A percentile compares a stretch with the other conserved stretches of the same genome.
Evolutionary conservation across 2,888 invertebrate species (phyloP).

Genomic region (Octodonta nipae): DNA sequence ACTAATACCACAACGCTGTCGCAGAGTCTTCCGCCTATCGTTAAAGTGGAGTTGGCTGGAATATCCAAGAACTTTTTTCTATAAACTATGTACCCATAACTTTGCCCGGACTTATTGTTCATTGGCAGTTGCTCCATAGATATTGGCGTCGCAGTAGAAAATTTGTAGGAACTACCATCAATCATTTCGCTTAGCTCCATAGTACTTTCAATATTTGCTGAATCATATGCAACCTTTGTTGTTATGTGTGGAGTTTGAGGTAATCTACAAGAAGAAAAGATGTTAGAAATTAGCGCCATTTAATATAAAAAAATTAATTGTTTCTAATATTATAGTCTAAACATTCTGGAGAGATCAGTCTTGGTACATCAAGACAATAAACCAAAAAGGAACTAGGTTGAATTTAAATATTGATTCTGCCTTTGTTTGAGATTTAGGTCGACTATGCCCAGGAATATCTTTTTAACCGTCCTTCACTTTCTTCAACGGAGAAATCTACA

Average conservation of each 20-base stretch:
- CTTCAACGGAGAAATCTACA: too few species aligned
- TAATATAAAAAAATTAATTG: too few species aligned
- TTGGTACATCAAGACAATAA: too few species aligned
- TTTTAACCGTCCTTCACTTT: too few species aligned
- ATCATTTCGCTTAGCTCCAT: conserved; percentile 15
- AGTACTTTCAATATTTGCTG: conserved; percentile 41
- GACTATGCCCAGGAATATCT: too few species aligned
- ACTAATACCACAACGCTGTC: conserved; percentile 40
- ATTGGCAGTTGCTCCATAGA: conserved; percentile 30
- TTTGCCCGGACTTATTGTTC: conserved; percentile 39
- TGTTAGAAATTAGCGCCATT: background rate
- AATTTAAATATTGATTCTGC: too few species aligned
- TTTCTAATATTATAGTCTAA: too few species aligned
- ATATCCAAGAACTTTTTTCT: conserved; percentile 28
- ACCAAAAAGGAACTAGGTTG: too few species aligned
- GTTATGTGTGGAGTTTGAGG: conserved; percentile 57
- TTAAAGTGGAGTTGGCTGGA: conserved; percentile 22
- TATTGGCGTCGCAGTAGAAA: conserved; percentile 10
- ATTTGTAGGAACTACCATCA: conserved; percentile 11
- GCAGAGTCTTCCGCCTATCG: conserved; percentile 31
- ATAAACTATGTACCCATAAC: conserved; percentile 43
- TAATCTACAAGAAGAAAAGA: conserved; percentile 9
- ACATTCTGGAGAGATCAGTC: too few species aligned
- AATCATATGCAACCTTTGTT: conserved; percentile 69
- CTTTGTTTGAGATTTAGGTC: too few species aligned